Evolutionary conservation across 2,888 invertebrate species (phyloP), one percentile per base, ranked within the genome.

Genomic region (Neocrepidodera transversa): DNA sequence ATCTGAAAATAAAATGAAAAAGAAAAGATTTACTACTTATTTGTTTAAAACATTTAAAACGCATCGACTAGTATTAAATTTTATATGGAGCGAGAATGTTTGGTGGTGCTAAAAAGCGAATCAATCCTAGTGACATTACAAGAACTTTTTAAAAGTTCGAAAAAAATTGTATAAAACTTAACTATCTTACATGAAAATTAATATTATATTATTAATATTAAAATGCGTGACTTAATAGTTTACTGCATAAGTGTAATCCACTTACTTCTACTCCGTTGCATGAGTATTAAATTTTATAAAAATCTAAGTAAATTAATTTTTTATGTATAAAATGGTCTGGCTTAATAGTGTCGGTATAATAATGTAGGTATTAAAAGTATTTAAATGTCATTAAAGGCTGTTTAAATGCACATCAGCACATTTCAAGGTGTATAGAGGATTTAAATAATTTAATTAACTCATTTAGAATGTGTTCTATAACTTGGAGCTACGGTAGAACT

Each of bases 381-480:
- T 26, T 28, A 14, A 45, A 26, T 23, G 13, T 45, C 26, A 45
- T 45, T 28, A 45, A 20, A 45, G 28, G 11, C 26, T 6, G n/a
- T 45, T 45, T 45, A 26, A 45, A 26, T 45, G 45, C 45, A 45
- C 45, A 45, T 45, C 28, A 45, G 26, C 45, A 26, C 26, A 10
- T 45, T 45, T 14, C 14, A 14, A 26, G n/a, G 45, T 26, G 26
- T 45, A 26, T 45, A 45, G 26, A 45, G 26, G 45, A 45, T 45
- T 45, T 45, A 45, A 45, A 28, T 45, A 45, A 45, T 45, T 26
- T 28, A 45, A 45, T 45, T 45, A 45, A 26, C 13, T 28, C 26
- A 28, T 45, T 28, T 23, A 28, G 28, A 16, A 14, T 23, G 28
- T 14, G 45, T 45, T 28, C 11, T 45, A 45, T 26, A 45, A 11